Percentiles rank a stretch among this genome's conserved stretches.
Conservation (phyloP, 2,797 vertebrate species). For the Chelon labrosus region DNA sequence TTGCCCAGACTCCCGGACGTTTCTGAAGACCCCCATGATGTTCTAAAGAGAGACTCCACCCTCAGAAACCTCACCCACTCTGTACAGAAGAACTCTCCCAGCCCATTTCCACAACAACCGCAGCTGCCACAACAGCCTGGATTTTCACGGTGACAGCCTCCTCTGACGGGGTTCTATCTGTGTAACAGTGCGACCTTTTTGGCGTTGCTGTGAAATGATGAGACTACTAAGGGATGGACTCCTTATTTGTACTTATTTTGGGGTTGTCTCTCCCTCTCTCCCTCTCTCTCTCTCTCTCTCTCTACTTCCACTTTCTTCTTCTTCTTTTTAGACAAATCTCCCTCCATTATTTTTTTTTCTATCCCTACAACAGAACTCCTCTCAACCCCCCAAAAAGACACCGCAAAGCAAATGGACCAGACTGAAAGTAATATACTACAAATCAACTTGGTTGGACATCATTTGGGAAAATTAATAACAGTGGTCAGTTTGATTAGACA, state of each 20-base stretch:
- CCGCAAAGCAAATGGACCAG: too few relatives aligned
- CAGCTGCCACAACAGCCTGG: slow-evolving; percentile 14
- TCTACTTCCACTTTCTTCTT: slow-evolving; percentile 2
- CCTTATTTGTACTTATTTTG: slow-evolving; percentile 45
- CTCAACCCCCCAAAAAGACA: not conserved
- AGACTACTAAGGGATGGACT: slow-evolving; percentile 61
- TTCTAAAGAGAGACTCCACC: slow-evolving; percentile 64
- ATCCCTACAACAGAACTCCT: slow-evolving; percentile 17
- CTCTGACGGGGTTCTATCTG: slow-evolving; percentile 35
- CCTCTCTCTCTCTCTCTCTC: slow-evolving; percentile 31
- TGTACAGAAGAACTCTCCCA: slow-evolving; percentile 64
- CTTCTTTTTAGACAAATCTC: slow-evolving; percentile 57
- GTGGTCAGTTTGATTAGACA: slow-evolving; percentile 21
- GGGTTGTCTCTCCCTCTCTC: slow-evolving; percentile 18
- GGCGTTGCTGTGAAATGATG: slow-evolving; percentile 42
- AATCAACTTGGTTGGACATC: not conserved
- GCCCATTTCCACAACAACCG: slow-evolving; percentile 43
- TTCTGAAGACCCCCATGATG: slow-evolving; percentile 80
- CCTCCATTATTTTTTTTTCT: slow-evolving; percentile 46
- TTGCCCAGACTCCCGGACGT: slow-evolving; percentile 75
- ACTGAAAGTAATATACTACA: too few relatives aligned
- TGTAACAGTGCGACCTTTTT: slow-evolving; percentile 31
- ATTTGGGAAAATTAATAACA: not conserved
- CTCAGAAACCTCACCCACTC: slow-evolving; percentile 18
- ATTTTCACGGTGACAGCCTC: slow-evolving; percentile 21